Base-by-base conservation (phyloP, 2,113 vertebrate genomes). In the Phylloscopus trochilus region DNA sequence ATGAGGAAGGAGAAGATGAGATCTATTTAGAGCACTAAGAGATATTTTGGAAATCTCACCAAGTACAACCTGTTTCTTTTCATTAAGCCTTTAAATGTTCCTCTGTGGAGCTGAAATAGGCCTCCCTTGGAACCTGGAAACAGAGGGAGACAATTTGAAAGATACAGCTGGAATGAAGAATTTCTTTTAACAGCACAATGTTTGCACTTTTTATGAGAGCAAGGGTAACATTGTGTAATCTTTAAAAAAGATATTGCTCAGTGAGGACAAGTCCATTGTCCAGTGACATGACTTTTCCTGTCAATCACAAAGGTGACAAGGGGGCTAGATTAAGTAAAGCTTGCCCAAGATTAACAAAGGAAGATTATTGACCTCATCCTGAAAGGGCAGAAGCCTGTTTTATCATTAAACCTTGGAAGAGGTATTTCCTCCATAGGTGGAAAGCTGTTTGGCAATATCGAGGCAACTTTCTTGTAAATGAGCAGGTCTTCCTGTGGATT, bases 241-340 rank as follows among this genome's bases (percentile, higher is more conserved):
- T 95, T 92, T 86, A 51, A 35, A 66, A 90, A 88, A 96, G 75
- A 79, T 70, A 89, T 43, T 87, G 76, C 94, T 97, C 51, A 68
- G 53, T 44, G 79, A 92, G 92, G 91, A 91, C 96, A 97, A 97
- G 81, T 94, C 94, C 69, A 88, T 97, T 97, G 90, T 98, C 89
- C 89, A 90, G 79, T 87, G 93, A 92, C 91, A 74, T 95, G 90
- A 92, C 87, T 97, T 98, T 96, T 92, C 93, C 81, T 97, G 95
- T 93, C 93, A 94, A 91, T 97, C 96, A 96, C 96, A 83, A 96
- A 97, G 97, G 95, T 97, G 96, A 98, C 96, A 97, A 97, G 97
- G 96, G 96, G 96, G 89, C 82, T 93, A 97, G 97, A 98, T 98
- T 98, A 98, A 98, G 97, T 97, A 98, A 98, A 98, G 97, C 98